Conservation (phyloP, 1,140 invertebrate genomes). For the Magallana ariakensis region DNA sequence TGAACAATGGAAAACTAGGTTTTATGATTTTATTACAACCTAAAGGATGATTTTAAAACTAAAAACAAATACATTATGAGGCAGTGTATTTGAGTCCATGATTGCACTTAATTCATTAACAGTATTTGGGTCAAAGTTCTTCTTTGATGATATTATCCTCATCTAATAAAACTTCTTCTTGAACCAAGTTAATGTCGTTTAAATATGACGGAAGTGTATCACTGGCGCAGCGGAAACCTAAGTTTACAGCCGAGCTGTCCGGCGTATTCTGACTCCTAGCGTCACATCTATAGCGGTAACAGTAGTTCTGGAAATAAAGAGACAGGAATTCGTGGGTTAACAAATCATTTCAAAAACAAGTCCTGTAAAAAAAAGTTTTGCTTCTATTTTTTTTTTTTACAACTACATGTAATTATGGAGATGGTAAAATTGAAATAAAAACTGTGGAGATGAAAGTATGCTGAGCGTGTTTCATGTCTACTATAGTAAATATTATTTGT, state of each 20-base stretch:
- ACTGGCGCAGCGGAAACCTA: conserved; percentile 94
- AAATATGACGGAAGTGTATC: conserved; percentile 73
- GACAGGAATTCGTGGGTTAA: not conserved
- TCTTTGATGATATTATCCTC: not conserved
- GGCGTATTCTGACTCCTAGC: conserved; percentile 96
- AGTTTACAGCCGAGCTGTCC: conserved; percentile 94
- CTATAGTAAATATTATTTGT: no score
- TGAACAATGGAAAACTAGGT: no score
- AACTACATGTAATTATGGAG: no score
- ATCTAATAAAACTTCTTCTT: not conserved
- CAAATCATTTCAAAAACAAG: no score
- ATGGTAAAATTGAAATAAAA: no score
- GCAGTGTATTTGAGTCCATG: not conserved
- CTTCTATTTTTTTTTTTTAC: no score
- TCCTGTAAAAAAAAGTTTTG: no score
- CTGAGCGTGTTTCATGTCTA: no score
- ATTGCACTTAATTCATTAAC: conserved; percentile 9
- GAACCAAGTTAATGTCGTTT: not conserved
- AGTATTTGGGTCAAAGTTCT: not conserved
- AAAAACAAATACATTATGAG: no score
- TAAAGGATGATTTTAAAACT: no score
- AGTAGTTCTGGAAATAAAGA: conserved; percentile 85
- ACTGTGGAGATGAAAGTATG: no score
- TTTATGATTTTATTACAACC: no score
- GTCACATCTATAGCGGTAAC: conserved; percentile 95